A percentile compares a stretch with the other conserved stretches of the same genome.
Evolutionary conservation across 2,797 vertebrate genomes (phyloP).

Genomic region (Chaetodon trifasciatus): DNA sequence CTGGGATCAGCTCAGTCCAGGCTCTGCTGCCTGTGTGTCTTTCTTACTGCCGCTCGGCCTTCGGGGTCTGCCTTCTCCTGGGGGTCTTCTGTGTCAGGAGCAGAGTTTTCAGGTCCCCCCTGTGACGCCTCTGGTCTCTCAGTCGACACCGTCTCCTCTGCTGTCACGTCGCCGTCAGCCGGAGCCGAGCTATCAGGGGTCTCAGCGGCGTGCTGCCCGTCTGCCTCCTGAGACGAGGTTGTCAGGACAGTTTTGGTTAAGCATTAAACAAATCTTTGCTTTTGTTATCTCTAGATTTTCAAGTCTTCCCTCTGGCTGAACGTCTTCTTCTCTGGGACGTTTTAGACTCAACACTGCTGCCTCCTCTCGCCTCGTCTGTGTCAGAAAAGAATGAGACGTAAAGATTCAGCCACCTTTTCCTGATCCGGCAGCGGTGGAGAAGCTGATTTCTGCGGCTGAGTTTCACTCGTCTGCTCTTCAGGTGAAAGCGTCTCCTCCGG

Average conservation of each 20-base stretch:
- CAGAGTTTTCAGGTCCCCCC: slow-evolving; percentile 3
- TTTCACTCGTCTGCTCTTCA: slow-evolving; percentile 23
- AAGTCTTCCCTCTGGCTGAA: background rate
- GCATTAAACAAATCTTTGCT: slow-evolving; percentile 21
- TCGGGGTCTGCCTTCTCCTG: slow-evolving; percentile 24
- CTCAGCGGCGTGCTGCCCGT: slow-evolving; percentile 8
- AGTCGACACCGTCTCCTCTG: background rate
- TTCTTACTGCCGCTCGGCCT: background rate
- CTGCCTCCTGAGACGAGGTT: slow-evolving; percentile 56
- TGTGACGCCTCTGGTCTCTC: slow-evolving; percentile 4
- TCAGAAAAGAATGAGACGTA: background rate
- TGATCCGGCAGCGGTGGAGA: slow-evolving; percentile 36
- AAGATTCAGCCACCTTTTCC: slow-evolving; percentile 54
- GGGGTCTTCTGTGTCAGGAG: background rate
- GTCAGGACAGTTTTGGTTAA: slow-evolving; percentile 28
- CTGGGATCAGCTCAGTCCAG: background rate
- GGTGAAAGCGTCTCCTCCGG: slow-evolving; percentile 29
- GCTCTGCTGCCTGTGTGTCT: too few relatives aligned
- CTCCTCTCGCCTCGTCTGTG: background rate
- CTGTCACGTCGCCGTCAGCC: slow-evolving; percentile 22
- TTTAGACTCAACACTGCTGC: slow-evolving; percentile 10
- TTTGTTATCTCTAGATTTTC: slow-evolving; percentile 11
- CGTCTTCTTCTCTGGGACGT: background rate
- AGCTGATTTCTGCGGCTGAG: slow-evolving; percentile 21
- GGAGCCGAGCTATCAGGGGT: slow-evolving; percentile 36